Percentiles rank a stretch among this genome's conserved stretches.
Evolutionary conservation across 2,888 invertebrate genomes (phyloP).

Genomic region (Antitype chi): DNA sequence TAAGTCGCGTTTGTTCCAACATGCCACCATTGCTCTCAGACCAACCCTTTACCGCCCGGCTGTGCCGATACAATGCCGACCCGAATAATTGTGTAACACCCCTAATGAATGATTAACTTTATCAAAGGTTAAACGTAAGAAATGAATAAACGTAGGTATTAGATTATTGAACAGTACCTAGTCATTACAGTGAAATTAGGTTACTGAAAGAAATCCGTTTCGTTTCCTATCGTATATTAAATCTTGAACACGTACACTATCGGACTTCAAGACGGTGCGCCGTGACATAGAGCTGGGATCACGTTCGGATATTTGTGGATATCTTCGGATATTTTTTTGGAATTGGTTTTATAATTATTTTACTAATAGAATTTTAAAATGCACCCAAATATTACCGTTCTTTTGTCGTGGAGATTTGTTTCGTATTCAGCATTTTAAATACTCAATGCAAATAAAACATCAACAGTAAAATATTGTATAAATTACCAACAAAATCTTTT

Average conservation of each 20-base stretch:
- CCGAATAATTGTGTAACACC: not conserved
- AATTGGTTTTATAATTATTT: not conserved
- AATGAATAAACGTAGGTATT: too few species aligned
- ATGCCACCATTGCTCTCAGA: not conserved
- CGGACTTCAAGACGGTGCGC: constrained; percentile 50
- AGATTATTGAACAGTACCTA: constrained; percentile 18
- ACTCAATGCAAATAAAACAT: not conserved
- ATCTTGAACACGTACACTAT: constrained; percentile 63
- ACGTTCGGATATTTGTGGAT: constrained; percentile 52
- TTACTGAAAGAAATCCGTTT: constrained; percentile 48
- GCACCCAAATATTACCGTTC: not conserved
- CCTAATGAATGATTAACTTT: not conserved
- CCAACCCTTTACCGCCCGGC: not conserved
- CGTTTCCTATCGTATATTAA: constrained; percentile 53
- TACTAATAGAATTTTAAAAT: not conserved
- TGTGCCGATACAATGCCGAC: not conserved
- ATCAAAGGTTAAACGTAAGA: not conserved
- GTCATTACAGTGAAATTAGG: constrained; percentile 48
- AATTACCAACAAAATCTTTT: not conserved
- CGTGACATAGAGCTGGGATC: constrained; percentile 23
- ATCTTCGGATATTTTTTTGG: constrained; percentile 7
- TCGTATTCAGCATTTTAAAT: not conserved
- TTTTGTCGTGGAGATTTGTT: not conserved
- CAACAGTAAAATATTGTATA: not conserved
- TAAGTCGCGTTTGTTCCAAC: not conserved